Evolutionary conservation across 2,797 vertebrate species (phyloP), one percentile per base, ranked within the genome.

Genomic region (Chromis chromis): DNA sequence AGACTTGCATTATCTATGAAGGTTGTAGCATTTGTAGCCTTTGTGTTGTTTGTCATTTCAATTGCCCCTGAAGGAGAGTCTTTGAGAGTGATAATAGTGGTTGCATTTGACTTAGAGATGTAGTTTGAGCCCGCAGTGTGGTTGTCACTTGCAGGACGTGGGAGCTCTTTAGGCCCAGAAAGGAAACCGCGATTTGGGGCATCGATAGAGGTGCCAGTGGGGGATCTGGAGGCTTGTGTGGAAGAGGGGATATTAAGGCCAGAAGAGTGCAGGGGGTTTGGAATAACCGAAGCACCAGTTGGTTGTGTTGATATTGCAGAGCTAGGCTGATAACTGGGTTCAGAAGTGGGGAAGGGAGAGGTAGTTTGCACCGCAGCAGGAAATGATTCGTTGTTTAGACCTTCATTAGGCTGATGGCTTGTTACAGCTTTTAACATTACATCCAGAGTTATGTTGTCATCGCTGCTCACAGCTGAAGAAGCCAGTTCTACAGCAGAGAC

Each of bases 71-170:
- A 46, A 19, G 63, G 5, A 10, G 57, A 56, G 40, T 79, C 52
- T 79, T 24, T 59, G 21, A 27, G 36, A 1, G 55, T 57, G 21
- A 0, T 12, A 49, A 16, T 53, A 27, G 77, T 19, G 54, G 78
- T 66, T 63, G 42, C 5, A 17, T 82, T 80, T 36, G 71, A 62
- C 22, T 59, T 1, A 0, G 76, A 70, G 59, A 46, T 50, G 66
- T 74, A 56, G 80, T 88, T 74, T 49, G 81, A 52, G 57, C 76
- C 44, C 53, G 58, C 46, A 21, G 50, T 52, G 33, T 49, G 74
- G 60, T 57, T 76, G 56, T 40, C 63, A 3, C n/a, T 66, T 59
- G 1, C 63, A 19, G 52, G 63, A 46, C 25, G 56, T 2, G 21
- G 31, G 14, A 65, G 50, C 42, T 39, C 69, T 31, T 69, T 61